A percentile compares a stretch with the other conserved stretches of the same genome.
phyloP scores from a whole-genome alignment of 1,140 invertebrate genomes.

The Pentalonia nigronervosa region DNA sequence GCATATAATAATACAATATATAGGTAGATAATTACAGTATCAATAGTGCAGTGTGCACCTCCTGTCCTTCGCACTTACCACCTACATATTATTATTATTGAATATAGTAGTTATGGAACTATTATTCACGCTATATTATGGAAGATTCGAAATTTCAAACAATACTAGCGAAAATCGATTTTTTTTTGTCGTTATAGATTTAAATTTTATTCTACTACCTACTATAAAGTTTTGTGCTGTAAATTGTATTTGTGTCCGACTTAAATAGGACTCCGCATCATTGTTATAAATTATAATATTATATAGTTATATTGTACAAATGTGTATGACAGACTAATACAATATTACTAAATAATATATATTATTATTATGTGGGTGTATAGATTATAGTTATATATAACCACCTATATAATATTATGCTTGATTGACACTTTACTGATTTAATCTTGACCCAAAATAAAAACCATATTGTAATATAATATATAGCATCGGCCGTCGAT shows the following conservation, averaged over 20 bases:
- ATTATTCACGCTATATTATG: background rate
- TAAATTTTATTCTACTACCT: background rate
- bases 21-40: background rate
- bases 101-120: no score
- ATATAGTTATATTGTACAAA: background rate
- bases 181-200: background rate
- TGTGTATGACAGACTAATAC: no score
- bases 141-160: background rate
- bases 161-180: background rate
- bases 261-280: background rate
- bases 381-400: background rate
- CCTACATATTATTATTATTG: no score
- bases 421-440: background rate
- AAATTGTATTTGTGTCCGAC: background rate
- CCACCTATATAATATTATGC: background rate
- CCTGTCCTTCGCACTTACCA: no score
- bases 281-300: background rate
- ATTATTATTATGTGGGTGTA: background rate
- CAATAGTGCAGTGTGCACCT: background rate
- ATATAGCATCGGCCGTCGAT: background rate
- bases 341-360: no score
- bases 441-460: background rate
- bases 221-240: no score
- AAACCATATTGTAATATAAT: background rate
- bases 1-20: background rate